Percentiles rank a stretch among this genome's conserved stretches.
phyloP scores from a whole-genome alignment of 1,140 invertebrate genomes.

The Cherax quadricarinatus region DNA sequence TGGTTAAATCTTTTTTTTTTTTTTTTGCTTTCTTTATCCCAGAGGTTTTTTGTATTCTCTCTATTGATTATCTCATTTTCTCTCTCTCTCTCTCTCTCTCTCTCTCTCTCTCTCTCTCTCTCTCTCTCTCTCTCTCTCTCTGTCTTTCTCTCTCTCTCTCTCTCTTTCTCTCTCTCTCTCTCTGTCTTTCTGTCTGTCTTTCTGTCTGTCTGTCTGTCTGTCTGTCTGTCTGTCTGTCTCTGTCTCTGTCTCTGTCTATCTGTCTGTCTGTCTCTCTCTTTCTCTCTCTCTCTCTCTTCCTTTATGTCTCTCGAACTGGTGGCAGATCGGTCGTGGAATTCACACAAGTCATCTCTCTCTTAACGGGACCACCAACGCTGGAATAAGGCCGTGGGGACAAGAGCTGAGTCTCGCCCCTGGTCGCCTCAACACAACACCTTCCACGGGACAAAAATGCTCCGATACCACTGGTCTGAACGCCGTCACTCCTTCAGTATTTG shows the following conservation, averaged over 20 bases:
- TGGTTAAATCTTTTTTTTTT: neutral
- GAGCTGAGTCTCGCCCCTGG: no score
- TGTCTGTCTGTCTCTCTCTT: constrained; percentile 28
- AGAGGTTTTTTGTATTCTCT: neutral
- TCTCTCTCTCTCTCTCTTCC: constrained; percentile 33
- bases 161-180: constrained; percentile 3
- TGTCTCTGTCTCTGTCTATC: neutral
- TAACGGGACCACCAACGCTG: no score
- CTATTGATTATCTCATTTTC: neutral
- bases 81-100: neutral
- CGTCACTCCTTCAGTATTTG: no score
- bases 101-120: neutral
- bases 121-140: neutral
- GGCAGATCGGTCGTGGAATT: no score
- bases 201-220: neutral
- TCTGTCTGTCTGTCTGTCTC: neutral
- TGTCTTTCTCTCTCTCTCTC: neutral
- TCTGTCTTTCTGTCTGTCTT: constrained; percentile 6
- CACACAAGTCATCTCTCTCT: no score
- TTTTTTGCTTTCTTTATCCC: neutral
- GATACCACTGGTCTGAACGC: no score
- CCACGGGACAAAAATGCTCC: no score
- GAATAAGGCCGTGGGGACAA: no score
- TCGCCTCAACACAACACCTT: no score
- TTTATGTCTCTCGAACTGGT: neutral